Evolutionary conservation across 2,888 invertebrate species (phyloP).

Genomic region (Leptinotarsa haldemani): DNA sequence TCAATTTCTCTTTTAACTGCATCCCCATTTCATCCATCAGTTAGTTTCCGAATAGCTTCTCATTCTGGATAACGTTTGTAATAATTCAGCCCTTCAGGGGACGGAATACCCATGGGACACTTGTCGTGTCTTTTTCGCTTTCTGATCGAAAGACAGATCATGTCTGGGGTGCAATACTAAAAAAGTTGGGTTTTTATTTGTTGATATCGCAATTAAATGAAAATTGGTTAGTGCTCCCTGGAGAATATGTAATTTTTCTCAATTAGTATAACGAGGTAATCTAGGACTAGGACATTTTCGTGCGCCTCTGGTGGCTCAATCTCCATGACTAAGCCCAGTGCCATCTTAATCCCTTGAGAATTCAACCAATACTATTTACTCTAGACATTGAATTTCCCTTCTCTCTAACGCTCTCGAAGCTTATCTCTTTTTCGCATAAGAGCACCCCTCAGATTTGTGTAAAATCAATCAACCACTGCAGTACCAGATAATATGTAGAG

Average conservation of each 20-base stretch:
- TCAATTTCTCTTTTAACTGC: neutral
- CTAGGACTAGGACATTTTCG: slow-evolving; percentile 33
- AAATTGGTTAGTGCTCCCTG: neutral
- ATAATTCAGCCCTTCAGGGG: slow-evolving; percentile 2
- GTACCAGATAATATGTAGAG: slow-evolving; percentile 48
- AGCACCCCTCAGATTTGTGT: slow-evolving; percentile 53
- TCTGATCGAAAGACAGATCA: neutral
- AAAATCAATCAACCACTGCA: slow-evolving; percentile 52
- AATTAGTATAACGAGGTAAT: slow-evolving; percentile 35
- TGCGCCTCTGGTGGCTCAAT: slow-evolving; percentile 40
- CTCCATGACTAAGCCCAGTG: slow-evolving; percentile 54
- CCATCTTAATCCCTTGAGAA: slow-evolving; percentile 60
- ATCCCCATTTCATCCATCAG: neutral
- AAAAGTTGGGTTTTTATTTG: neutral
- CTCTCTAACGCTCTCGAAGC: slow-evolving; percentile 48
- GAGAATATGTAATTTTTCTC: slow-evolving; percentile 23
- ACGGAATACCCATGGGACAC: slow-evolving; percentile 4
- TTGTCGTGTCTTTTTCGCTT: neutral
- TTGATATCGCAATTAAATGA: neutral
- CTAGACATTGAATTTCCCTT: slow-evolving; percentile 57
- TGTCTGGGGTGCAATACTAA: neutral
- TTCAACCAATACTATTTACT: slow-evolving; percentile 60
- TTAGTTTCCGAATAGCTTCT: slow-evolving; percentile 9
- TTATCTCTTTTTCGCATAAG: slow-evolving; percentile 60
- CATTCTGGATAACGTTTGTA: slow-evolving; percentile 4